These are phyloP conservation scores for Branchipolynoe longqiensis DNA, from an alignment of 2,888 invertebrate species.

Conservation along the genomic window DNA sequence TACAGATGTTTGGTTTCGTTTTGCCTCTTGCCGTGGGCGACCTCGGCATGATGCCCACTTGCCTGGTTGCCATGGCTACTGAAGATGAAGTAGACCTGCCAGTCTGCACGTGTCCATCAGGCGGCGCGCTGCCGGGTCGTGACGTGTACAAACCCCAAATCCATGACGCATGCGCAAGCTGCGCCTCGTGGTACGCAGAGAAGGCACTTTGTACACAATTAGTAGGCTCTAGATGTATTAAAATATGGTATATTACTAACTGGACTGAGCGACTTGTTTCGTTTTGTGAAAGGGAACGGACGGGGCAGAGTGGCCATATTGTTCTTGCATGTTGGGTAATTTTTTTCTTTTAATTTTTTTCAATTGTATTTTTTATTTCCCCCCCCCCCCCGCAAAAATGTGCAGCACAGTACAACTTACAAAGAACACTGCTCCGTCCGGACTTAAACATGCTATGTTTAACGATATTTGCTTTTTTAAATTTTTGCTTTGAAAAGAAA, in stretches of 20 bases:
- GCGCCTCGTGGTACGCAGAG: slow-evolving; percentile 30
- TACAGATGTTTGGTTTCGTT: slow-evolving; percentile 23
- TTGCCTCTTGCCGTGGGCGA: not conserved
- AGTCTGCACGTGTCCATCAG: slow-evolving; percentile 27
- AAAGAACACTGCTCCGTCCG: slow-evolving; percentile 50
- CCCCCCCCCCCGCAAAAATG: not conserved
- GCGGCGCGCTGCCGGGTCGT: not conserved
- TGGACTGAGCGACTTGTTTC: slow-evolving; percentile 6
- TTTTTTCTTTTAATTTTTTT: not conserved
- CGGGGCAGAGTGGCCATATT: slow-evolving; percentile 28
- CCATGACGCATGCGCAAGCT: not conserved
- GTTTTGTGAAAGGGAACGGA: not conserved
- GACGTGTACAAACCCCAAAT: not conserved
- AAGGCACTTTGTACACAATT: slow-evolving; percentile 42
- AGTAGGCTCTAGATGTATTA: slow-evolving; percentile 54
- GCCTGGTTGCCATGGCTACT: slow-evolving; percentile 18
- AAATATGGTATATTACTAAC: slow-evolving; percentile 46
- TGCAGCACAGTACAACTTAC: not conserved
- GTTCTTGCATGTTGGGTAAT: not conserved
- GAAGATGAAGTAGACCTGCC: slow-evolving; percentile 26
- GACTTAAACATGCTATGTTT: not conserved
- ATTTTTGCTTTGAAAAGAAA: too few relatives aligned
- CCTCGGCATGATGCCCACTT: slow-evolving; percentile 7
- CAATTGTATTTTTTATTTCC: not conserved
- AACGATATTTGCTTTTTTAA: not conserved